These are phyloP conservation scores for Petrophora chlorosata DNA, from an alignment of 2,888 invertebrate species.

Conservation along the genomic window DNA sequence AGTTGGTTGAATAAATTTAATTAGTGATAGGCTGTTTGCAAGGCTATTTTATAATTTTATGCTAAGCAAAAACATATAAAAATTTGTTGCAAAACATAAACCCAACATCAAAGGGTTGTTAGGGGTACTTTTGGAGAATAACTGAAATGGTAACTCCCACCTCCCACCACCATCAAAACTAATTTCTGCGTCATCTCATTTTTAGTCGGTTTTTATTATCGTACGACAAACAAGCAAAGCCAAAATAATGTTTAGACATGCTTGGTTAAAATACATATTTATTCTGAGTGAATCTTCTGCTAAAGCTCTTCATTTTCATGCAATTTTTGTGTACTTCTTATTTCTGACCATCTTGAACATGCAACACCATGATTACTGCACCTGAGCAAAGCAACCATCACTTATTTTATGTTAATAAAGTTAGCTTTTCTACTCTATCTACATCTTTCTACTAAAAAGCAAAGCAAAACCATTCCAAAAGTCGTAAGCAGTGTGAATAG, in stretches of 20 bases:
- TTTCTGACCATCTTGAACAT: background rate
- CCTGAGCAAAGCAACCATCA: constrained; percentile 12
- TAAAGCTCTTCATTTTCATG: background rate
- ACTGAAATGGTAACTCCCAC: too few species aligned
- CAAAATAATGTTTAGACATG: too few species aligned
- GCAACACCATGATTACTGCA: background rate
- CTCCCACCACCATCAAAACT: too few species aligned
- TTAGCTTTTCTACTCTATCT: too few species aligned
- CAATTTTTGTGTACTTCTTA: background rate
- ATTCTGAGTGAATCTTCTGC: background rate
- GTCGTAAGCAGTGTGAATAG: constrained; percentile 8
- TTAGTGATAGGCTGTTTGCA: constrained; percentile 16
- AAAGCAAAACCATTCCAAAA: constrained; percentile 4
- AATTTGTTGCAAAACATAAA: background rate
- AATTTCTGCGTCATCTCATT: too few species aligned
- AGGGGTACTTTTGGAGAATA: background rate
- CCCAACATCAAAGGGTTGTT: background rate
- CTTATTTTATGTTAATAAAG: background rate
- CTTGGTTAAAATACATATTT: too few species aligned
- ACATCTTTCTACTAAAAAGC: background rate
- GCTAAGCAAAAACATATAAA: background rate
- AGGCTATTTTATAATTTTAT: constrained; percentile 4
- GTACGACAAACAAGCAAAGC: too few species aligned
- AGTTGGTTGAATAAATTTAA: constrained; percentile 24
- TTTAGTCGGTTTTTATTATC: too few species aligned